Base-by-base conservation (phyloP, 2,113 vertebrate genomes). In the Ceyx melanurus region DNA sequence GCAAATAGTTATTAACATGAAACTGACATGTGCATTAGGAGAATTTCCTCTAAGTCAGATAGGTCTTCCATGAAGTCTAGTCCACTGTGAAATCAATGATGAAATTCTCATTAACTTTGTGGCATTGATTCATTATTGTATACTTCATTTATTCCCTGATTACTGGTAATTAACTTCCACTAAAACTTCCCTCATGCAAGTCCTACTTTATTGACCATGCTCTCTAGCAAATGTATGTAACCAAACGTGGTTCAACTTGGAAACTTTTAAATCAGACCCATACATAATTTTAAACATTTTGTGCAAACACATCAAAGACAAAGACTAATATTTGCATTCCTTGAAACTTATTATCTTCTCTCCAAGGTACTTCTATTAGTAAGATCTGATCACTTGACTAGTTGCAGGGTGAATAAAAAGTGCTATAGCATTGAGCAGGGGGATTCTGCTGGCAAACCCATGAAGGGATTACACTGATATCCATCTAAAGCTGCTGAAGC, bases 401-500 rank as follows among this genome's bases (percentile, higher is more conserved):
- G 14, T 86, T 23, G 67, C 13, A 25, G 31, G 17, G 51, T 60
- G 33, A 74, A 54, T 60, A 43, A 19, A 90, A 86, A 54, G 68
- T 56, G 31, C 13, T 35, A 29, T 42, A 26, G 10, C 2, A 2
- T n/a, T 31, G 43, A 93, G 65, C 6, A 90, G 25, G 16, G 48
- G 74, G 15, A 90, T 60, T 81, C 57, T 82, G 61, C 77, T 90
- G 83, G 78, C 19, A 56, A 81, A 65, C 13, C 46, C 14, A 26
- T 14, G 37, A 72, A 83, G 65, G 71, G 70, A 86, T 92, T 90
- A 90, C 22, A 35, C 0, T 90, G 86, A 86, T 88, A 93, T 35
- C 37, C 70, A 94, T 84, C 91, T 89, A 93, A 93, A 96, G 53
- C 78, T 91, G 54, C 74, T 84, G 78, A 92, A 92, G 46, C 76